phyloP scores from a whole-genome alignment of 2,888 invertebrate species.

The Panopea generosa region DNA sequence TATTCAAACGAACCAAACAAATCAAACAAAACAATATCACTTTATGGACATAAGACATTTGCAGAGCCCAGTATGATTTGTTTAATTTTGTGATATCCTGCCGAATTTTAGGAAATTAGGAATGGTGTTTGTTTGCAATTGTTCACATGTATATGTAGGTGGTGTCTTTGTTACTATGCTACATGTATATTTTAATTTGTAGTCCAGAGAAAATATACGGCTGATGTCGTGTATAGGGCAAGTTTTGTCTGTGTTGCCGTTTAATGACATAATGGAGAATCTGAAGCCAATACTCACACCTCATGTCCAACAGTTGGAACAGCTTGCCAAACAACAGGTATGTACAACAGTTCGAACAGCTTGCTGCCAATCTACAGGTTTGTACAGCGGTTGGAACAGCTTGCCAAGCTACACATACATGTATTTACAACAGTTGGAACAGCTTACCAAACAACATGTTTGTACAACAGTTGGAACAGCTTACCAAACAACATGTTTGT shows the following conservation, averaged over 20 bases:
- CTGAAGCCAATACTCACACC: slow-evolving; percentile 90
- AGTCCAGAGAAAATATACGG: slow-evolving; percentile 90
- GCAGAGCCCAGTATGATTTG: too few species aligned
- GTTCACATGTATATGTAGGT: too few species aligned
- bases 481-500: slow-evolving; percentile 86
- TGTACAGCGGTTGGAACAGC: too few species aligned
- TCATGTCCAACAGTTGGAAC: slow-evolving; percentile 78
- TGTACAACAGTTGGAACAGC: slow-evolving; percentile 78
- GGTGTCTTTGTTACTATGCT: neutral
- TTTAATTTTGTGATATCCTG: too few species aligned
- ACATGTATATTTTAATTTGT: slow-evolving; percentile 28
- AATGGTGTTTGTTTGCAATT: neutral
- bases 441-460: slow-evolving; percentile 86
- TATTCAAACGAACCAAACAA: too few species aligned
- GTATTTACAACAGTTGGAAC: slow-evolving; percentile 78
- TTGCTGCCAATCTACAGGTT: too few species aligned
- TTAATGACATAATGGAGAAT: slow-evolving; percentile 89
- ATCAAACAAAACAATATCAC: too few species aligned
- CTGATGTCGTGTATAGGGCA: slow-evolving; percentile 92
- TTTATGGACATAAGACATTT: too few species aligned
- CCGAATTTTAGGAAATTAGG: too few species aligned
- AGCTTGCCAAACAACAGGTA: slow-evolving; percentile 86
- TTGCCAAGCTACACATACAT: slow-evolving; percentile 90
- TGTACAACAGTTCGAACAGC: too few species aligned
- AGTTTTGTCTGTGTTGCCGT: slow-evolving; percentile 89